phyloP scores from a whole-genome alignment of 1,140 invertebrate genomes.

The Gerris buenoi region DNA sequence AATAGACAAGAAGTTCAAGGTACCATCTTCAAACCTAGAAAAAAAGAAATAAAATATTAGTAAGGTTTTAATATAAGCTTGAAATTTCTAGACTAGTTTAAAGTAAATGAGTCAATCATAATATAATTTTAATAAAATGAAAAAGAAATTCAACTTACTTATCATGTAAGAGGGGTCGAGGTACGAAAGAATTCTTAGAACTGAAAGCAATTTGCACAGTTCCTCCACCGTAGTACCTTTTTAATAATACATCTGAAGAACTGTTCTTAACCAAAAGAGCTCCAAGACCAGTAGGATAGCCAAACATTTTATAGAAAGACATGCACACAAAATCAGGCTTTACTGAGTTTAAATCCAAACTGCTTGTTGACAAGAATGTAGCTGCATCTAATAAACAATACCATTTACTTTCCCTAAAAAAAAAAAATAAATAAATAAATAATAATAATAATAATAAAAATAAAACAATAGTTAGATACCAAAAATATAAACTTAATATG shows the following conservation, averaged over 20 bases:
- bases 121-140: background rate
- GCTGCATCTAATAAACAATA: constrained; percentile 79
- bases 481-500: too few species aligned
- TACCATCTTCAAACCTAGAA: constrained; percentile 86
- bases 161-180: constrained; percentile 47
- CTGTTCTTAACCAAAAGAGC: constrained; percentile 65
- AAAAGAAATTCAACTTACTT: constrained; percentile 37
- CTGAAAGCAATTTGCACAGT: constrained; percentile 69
- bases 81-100: background rate
- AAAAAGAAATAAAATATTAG: too few species aligned
- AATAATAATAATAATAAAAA: too few species aligned
- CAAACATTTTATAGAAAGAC: constrained; percentile 98
- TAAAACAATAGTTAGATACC: too few species aligned
- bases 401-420: constrained; percentile 40
- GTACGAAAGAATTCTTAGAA: constrained; percentile 48
- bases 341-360: constrained; percentile 50
- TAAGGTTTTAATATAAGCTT: too few species aligned
- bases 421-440: too few species aligned
- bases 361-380: constrained; percentile 58
- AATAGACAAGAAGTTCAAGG: constrained; percentile 74
- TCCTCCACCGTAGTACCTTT: constrained; percentile 80
- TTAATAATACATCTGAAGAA: constrained; percentile 45
- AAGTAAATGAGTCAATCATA: background rate
- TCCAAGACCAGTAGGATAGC: constrained; percentile 86
- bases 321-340: constrained; percentile 79